Evolutionary conservation across 2,888 invertebrate genomes (phyloP).

Genomic region (Digitonthophagus gazella): DNA sequence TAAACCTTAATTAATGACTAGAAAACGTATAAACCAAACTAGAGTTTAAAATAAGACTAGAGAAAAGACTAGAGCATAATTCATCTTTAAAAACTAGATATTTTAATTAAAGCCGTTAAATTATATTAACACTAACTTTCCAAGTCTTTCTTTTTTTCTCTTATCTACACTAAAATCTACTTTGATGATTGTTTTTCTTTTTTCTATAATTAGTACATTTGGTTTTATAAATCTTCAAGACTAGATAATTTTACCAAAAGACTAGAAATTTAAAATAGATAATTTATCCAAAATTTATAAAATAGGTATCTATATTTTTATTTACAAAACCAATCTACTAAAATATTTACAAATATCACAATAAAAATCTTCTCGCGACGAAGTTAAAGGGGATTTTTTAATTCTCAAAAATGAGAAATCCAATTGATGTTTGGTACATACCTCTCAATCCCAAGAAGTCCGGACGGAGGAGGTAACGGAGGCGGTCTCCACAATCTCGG

Average conservation of each 20-base stretch:
- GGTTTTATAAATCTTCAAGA: not conserved
- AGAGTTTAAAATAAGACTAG: too few relatives aligned
- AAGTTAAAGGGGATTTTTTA: not conserved
- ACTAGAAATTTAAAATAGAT: not conserved
- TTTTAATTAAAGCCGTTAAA: too few relatives aligned
- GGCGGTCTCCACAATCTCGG: conserved; percentile 50
- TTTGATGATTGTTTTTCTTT: not conserved
- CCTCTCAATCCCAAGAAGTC: conserved; percentile 37
- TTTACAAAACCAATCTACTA: not conserved
- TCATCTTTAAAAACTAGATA: too few relatives aligned
- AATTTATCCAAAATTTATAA: not conserved
- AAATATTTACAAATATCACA: conserved; percentile 19
- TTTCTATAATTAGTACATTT: not conserved
- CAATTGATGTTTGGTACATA: conserved; percentile 44
- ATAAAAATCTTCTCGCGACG: conserved; percentile 17
- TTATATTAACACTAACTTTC: not conserved
- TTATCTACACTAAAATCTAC: conserved; percentile 1
- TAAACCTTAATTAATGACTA: not conserved
- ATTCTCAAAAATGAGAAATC: conserved; percentile 40
- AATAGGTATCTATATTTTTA: not conserved
- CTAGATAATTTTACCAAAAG: conserved; percentile 11
- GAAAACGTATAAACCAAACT: not conserved
- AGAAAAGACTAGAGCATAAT: not conserved
- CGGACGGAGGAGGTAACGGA: conserved; percentile 42
- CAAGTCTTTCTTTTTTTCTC: not conserved